Evolutionary conservation across 92 coral and sea anemone species (phyloP).

Genomic region (Porites evermanni): DNA sequence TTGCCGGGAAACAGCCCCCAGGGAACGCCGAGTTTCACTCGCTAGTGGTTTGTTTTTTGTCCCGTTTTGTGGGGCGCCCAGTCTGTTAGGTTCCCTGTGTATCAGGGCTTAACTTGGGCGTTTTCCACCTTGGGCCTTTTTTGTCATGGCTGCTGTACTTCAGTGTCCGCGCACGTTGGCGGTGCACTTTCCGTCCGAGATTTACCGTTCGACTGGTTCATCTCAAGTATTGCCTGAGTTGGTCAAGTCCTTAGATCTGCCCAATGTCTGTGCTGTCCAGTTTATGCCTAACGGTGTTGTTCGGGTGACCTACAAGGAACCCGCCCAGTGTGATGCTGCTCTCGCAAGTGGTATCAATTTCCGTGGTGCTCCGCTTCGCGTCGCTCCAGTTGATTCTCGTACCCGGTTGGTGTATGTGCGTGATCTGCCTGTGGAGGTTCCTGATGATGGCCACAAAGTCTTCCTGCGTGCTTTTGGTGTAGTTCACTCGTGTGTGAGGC

Average conservation of each 20-base stretch:
- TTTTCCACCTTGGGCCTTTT: no score
- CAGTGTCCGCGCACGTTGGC: neutral
- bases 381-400: neutral
- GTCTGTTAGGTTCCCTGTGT: no score
- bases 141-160: neutral
- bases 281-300: neutral
- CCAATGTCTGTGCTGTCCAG: neutral
- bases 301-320: neutral
- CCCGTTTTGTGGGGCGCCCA: no score
- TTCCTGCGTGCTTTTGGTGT: neutral
- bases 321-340: neutral
- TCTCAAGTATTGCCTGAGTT: neutral
- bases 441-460: fast-evolving
- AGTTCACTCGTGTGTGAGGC: neutral
- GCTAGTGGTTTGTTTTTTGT: no score
- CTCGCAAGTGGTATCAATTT: neutral
- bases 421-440: neutral
- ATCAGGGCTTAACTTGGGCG: no score
- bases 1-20: no score
- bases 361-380: neutral
- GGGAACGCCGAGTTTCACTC: no score
- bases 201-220: neutral
- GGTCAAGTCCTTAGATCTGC: neutral
- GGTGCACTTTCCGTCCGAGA: neutral
- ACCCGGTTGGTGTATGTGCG: neutral